Percentiles rank a stretch among this genome's conserved stretches.
These are phyloP conservation scores for Pycnomerus fuliginosus DNA, from an alignment of 2,888 invertebrate genomes.

Conservation along the genomic window DNA sequence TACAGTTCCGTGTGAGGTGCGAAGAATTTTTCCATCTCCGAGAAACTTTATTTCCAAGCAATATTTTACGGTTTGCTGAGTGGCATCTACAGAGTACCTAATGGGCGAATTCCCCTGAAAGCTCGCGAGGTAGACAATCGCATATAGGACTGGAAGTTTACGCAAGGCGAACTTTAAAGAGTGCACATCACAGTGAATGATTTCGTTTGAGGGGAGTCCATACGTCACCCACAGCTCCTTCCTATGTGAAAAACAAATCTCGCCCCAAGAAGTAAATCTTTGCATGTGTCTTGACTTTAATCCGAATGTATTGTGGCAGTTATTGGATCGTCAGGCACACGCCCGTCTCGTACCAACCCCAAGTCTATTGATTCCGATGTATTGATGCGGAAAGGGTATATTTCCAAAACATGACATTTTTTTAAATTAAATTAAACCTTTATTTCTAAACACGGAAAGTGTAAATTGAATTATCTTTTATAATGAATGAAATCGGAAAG, in stretches of 20 bases:
- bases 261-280: constrained; percentile 26
- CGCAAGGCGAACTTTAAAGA: constrained; percentile 24
- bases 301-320: constrained; percentile 33
- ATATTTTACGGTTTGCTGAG: constrained; percentile 28
- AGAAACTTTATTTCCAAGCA: constrained; percentile 9
- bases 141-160: constrained; percentile 17
- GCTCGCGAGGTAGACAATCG: constrained; percentile 14
- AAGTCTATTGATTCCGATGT: constrained; percentile 28
- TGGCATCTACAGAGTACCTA: constrained; percentile 13
- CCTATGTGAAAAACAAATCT: not conserved
- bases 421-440: too few species aligned
- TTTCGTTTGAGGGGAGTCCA: not conserved
- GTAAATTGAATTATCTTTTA: too few species aligned
- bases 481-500: too few species aligned
- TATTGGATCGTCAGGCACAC: constrained; percentile 31
- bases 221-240: not conserved
- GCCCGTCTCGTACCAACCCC: constrained; percentile 28
- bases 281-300: constrained; percentile 31
- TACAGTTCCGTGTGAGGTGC: too few species aligned
- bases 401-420: too few species aligned
- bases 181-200: constrained; percentile 13
- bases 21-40: too few species aligned
- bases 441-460: too few species aligned
- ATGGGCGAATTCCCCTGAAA: constrained; percentile 7
- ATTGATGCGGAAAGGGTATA: constrained; percentile 22